These are phyloP conservation scores for Lycorma delicatula DNA, from an alignment of 1,140 invertebrate genomes.

Conservation along the genomic window DNA sequence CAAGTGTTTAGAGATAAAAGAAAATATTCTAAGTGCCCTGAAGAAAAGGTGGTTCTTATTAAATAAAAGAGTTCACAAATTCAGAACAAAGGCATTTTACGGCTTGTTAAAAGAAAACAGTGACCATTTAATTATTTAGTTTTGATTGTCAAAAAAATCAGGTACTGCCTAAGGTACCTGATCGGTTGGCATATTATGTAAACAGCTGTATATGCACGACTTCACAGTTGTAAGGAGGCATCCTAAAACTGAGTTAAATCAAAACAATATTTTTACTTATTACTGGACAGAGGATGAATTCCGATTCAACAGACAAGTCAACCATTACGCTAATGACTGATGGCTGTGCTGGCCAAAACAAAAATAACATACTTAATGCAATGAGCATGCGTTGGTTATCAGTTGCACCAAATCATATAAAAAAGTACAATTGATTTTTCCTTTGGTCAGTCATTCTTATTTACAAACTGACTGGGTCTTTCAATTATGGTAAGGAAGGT, in stretches of 20 bases:
- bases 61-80: neutral
- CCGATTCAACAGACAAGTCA: constrained; percentile 1
- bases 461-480: constrained; percentile 32
- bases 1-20: neutral
- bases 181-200: neutral
- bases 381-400: constrained; percentile 27
- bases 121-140: neutral
- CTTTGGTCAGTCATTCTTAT: constrained; percentile 29
- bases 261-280: constrained; percentile 30
- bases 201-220: constrained; percentile 33
- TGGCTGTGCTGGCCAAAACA: constrained; percentile 14
- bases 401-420: constrained; percentile 18
- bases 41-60: neutral
- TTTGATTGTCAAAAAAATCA: neutral
- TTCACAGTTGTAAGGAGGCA: constrained; percentile 29
- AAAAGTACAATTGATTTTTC: constrained; percentile 30
- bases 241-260: constrained; percentile 16
- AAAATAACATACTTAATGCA: constrained; percentile 9
- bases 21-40: neutral
- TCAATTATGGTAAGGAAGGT: constrained; percentile 26
- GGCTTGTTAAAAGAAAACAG: neutral
- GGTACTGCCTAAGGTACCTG: neutral
- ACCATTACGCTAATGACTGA: constrained; percentile 4
- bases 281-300: constrained; percentile 27
- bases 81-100: neutral